phyloP scores from a whole-genome alignment of 2,888 invertebrate species.

The Parascotia fuliginaria region DNA sequence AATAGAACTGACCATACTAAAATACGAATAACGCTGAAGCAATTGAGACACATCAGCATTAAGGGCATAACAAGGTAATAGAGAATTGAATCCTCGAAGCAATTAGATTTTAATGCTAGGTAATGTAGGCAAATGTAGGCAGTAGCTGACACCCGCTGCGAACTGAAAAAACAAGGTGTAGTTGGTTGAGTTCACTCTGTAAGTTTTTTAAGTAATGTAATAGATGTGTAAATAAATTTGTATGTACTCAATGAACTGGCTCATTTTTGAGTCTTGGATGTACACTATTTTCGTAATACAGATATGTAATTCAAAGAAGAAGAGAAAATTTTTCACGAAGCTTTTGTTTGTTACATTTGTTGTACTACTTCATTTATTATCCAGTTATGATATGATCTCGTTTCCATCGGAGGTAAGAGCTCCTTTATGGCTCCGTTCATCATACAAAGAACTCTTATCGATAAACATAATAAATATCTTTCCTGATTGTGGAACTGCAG shows the following conservation, averaged over 20 bases:
- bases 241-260: too few species aligned
- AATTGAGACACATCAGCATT: constrained; percentile 16
- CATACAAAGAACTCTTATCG: constrained; percentile 16
- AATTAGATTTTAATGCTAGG: constrained; percentile 61
- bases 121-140: constrained; percentile 36
- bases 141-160: constrained; percentile 39
- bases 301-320: too few species aligned
- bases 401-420: too few species aligned
- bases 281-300: too few species aligned
- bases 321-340: too few species aligned
- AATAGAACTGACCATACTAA: too few species aligned
- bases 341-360: too few species aligned
- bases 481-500: constrained; percentile 30
- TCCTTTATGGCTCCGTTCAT: background rate
- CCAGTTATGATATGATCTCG: too few species aligned
- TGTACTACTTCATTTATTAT: too few species aligned
- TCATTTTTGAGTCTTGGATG: too few species aligned
- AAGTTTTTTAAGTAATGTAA: constrained; percentile 26
- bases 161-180: constrained; percentile 33
- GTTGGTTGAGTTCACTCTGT: constrained; percentile 50
- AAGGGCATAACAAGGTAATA: constrained; percentile 32
- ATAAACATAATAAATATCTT: constrained; percentile 33
- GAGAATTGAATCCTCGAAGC: constrained; percentile 49
- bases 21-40: background rate
- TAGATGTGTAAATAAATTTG: too few species aligned